These are phyloP conservation scores for Hanleya hanleyi DNA, from an alignment of 2,888 invertebrate species.

Conservation along the genomic window DNA sequence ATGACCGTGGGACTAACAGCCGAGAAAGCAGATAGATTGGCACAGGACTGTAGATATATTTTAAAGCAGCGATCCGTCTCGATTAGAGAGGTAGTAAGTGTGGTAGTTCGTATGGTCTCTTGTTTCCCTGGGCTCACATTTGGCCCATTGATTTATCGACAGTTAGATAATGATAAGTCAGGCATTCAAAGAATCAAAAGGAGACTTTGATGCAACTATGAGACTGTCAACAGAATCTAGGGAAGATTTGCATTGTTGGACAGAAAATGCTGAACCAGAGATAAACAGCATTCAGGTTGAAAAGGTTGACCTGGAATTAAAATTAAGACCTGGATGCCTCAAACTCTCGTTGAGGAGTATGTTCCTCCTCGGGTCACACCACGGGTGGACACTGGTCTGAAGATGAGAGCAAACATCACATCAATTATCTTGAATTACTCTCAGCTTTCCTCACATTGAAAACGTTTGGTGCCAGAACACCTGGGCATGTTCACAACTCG, in stretches of 20 bases:
- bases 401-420: not conserved
- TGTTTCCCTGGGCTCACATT: not conserved
- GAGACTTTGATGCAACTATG: not conserved
- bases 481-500: not conserved
- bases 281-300: not conserved
- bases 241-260: not conserved
- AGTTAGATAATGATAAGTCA: too few relatives aligned
- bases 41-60: not conserved
- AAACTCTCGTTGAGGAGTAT: not conserved
- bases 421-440: not conserved
- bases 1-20: constrained; percentile 26
- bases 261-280: not conserved
- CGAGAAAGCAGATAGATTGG: constrained; percentile 1
- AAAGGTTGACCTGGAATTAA: not conserved
- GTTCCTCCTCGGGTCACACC: not conserved
- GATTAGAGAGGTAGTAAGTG: constrained; percentile 9
- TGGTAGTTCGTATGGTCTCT: constrained; percentile 11
- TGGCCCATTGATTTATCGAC: constrained; percentile 7
- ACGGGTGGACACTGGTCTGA: not conserved
- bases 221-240: not conserved
- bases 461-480: not conserved
- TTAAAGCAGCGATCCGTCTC: not conserved
- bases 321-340: not conserved
- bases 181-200: not conserved
- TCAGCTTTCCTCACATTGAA: not conserved